phyloP scores from a whole-genome alignment of 2,888 invertebrate species.

The Chloroclysta siterata region DNA sequence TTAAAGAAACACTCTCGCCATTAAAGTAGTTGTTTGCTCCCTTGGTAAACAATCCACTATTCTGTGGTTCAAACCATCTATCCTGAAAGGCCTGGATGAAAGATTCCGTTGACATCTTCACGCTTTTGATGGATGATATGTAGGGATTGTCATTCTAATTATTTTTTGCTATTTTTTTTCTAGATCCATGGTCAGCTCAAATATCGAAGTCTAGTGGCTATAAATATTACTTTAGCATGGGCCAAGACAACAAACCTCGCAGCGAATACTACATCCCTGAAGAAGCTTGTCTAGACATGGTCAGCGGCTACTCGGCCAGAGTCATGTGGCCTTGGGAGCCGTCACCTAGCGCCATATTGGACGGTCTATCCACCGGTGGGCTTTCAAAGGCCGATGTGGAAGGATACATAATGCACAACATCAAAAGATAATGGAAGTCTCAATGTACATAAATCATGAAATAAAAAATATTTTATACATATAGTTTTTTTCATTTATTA shows the following conservation, averaged over 20 bases:
- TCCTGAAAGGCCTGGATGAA: too few species aligned
- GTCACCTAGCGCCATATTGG: conserved; percentile 63
- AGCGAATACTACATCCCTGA: conserved; percentile 67
- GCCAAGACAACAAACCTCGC: conserved; percentile 58
- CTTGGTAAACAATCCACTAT: too few species aligned
- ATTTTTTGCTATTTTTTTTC: conserved; percentile 41
- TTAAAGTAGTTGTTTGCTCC: too few species aligned
- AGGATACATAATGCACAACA: conserved; percentile 54
- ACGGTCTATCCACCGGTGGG: conserved; percentile 54
- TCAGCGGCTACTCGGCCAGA: conserved; percentile 57
- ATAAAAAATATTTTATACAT: conserved; percentile 16
- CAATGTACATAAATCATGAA: conserved; percentile 20
- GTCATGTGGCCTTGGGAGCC: conserved; percentile 76
- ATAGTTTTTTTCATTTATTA: too few species aligned
- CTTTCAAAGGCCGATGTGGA: conserved; percentile 66
- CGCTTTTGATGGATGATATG: too few species aligned
- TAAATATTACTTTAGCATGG: conserved; percentile 70
- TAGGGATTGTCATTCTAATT: neutral
- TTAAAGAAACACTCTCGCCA: too few species aligned
- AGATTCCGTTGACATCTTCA: too few species aligned
- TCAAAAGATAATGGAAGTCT: conserved; percentile 36
- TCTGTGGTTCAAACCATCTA: too few species aligned
- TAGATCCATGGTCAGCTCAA: conserved; percentile 76
- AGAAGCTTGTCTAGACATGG: conserved; percentile 67
- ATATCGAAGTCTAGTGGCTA: conserved; percentile 68